A percentile compares a stretch with the other conserved stretches of the same genome.
Evolutionary conservation across 2,888 invertebrate species (phyloP).

Genomic region (Amphimallon solstitiale): DNA sequence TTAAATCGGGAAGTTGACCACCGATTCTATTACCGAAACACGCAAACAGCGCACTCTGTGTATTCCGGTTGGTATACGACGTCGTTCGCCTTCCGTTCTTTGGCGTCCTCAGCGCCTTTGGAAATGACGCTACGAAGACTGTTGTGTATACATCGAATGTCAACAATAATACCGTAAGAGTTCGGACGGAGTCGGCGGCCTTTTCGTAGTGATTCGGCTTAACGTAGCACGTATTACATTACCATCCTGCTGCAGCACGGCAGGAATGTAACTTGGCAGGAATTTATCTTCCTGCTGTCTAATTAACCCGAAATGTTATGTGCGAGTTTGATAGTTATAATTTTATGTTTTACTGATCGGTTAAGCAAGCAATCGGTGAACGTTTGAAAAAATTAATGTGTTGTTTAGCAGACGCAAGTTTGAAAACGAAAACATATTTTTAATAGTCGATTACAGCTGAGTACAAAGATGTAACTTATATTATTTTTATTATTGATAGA

Average conservation of each 20-base stretch:
- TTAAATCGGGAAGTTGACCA: background rate
- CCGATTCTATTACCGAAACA: background rate
- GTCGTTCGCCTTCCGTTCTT: conserved; percentile 22
- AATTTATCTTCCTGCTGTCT: conserved; percentile 37
- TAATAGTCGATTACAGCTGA: no score
- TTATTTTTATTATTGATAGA: no score
- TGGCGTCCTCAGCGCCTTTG: conserved; percentile 43
- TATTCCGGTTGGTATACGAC: conserved; percentile 12
- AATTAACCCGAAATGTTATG: conserved; percentile 36
- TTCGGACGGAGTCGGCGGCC: conserved; percentile 42
- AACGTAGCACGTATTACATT: background rate
- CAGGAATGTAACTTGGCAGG: conserved; percentile 37
- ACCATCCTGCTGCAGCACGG: conserved; percentile 24
- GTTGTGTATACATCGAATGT: conserved; percentile 43
- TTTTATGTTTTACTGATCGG: background rate
- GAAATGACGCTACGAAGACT: conserved; percentile 49
- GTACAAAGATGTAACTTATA: no score
- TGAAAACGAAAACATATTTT: no score
- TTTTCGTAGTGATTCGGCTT: conserved; percentile 37
- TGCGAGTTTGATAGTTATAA: conserved; percentile 22
- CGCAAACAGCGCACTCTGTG: conserved; percentile 22
- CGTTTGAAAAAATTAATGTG: no score
- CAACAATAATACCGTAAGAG: conserved; percentile 48
- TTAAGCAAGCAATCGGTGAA: no score
- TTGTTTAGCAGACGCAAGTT: no score